Conservation (phyloP, 2,113 vertebrate genomes). For the Zosterops borbonicus region DNA sequence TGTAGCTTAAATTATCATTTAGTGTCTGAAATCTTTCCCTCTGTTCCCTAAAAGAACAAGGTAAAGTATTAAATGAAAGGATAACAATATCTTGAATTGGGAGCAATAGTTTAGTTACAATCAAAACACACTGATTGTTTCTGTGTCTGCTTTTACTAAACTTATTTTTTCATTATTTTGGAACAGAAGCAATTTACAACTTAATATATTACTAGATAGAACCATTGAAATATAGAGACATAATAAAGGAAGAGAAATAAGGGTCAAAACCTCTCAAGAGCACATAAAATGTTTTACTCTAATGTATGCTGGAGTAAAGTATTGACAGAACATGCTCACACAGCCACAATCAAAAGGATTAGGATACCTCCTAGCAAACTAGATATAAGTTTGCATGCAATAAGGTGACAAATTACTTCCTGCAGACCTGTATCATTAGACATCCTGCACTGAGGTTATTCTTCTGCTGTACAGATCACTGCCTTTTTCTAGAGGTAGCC, state of each 20-base stretch:
- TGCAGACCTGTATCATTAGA: background rate
- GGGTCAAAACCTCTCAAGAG: background rate
- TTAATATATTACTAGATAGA: background rate
- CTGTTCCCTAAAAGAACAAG: background rate
- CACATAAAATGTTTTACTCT: background rate
- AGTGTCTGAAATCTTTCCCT: rapidly evolving
- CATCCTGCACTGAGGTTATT: background rate
- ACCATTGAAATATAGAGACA: background rate
- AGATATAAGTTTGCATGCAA: background rate
- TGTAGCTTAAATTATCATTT: background rate
- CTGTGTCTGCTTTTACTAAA: background rate
- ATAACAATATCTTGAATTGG: background rate
- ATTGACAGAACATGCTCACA: background rate
- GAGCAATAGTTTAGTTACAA: background rate
- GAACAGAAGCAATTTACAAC: background rate
- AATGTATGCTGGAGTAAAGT: background rate
- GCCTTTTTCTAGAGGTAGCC: background rate
- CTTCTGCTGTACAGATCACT: background rate
- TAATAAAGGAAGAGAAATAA: background rate
- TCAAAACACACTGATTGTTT: background rate
- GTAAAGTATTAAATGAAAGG: background rate
- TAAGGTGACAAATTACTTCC: background rate
- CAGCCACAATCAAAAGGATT: background rate
- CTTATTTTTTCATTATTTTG: background rate
- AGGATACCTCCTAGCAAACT: background rate